Evolutionary conservation across 2,797 vertebrate species (phyloP), one percentile per base, ranked within the genome.

Genomic region (Oophaga sylvatica): DNA sequence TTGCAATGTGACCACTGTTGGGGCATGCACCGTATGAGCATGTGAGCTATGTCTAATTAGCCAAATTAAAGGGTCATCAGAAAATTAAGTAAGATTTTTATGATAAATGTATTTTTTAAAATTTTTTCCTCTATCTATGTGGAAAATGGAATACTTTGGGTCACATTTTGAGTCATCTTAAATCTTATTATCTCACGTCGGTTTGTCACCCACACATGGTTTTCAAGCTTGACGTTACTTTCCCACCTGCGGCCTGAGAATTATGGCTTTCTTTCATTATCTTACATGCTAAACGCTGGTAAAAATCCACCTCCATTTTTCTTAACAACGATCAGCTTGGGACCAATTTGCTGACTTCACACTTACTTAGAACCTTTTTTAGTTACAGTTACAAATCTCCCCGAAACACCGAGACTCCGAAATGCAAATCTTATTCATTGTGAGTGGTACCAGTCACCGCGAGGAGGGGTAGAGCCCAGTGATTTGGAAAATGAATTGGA

Each of bases 401-500:
- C 63, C 22, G 10, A 75, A 75, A 63, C 35, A 26, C 78, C 67
- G 11, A 75, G 35, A 29, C 68, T 73, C 79, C 68, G n/a, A 29
- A 73, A 75, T 16, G 68, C 67, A 81, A 86, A 71, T 86, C 53
- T 73, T 86, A 86, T 16, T 53, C 35, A 87, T 81, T 81, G 59
- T 53, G 48, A 77, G 12, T 16, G 71, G 22, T 63, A 77, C 63
- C 31, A 63, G 67, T 48, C 13, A 31, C 57, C 22, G 11, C 17
- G 59, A 59, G 41, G 63, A 87, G 56, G 62, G 81, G 63, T 67
- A 80, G 26, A 78, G 87, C 29, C 75, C 53, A 70, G 67, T 71
- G 87, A 73, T 73, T 81, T 53, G 78, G 67, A 48, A 87, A 83
- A 83, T 71, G 45, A 77, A 63, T 70, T 87, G 80, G 70, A 87